phyloP scores from a whole-genome alignment of 2,113 vertebrate species.

The Ctenodactylus gundi region DNA sequence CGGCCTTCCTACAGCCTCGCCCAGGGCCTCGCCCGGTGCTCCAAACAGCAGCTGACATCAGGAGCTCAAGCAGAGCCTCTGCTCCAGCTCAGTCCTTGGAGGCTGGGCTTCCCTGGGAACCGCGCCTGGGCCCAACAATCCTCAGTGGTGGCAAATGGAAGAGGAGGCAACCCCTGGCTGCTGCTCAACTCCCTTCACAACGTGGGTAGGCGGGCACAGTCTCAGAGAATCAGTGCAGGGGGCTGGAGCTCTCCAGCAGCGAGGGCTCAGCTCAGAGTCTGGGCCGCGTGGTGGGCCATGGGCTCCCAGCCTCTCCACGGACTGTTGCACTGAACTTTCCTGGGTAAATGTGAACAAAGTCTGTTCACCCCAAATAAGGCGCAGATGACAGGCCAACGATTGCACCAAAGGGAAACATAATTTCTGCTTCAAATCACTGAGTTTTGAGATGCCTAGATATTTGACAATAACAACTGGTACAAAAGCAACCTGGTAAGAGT shows the following conservation, averaged over 20 bases:
- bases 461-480: background rate
- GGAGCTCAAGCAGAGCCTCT: too few relatives aligned
- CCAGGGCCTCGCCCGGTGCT: too few relatives aligned
- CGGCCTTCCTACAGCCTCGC: background rate
- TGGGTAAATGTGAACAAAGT: too few relatives aligned
- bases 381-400: too few relatives aligned
- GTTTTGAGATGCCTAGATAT: background rate
- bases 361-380: too few relatives aligned
- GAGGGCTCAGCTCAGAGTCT: rapidly evolving
- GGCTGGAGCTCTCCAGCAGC: background rate
- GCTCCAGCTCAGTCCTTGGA: background rate
- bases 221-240: too few relatives aligned
- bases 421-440: background rate
- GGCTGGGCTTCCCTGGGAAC: background rate
- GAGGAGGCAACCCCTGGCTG: background rate
- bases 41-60: background rate
- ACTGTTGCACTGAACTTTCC: too few relatives aligned
- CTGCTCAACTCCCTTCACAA: rapidly evolving
- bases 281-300: background rate
- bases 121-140: background rate
- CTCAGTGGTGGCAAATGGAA: background rate
- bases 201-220: rapidly evolving
- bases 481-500: background rate
- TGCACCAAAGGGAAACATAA: rapidly evolving
- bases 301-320: rapidly evolving